A percentile compares a stretch with the other conserved stretches of the same genome.
Evolutionary conservation across 2,113 vertebrate species (phyloP).

Genomic region (Paramormyrops kingsleyae): DNA sequence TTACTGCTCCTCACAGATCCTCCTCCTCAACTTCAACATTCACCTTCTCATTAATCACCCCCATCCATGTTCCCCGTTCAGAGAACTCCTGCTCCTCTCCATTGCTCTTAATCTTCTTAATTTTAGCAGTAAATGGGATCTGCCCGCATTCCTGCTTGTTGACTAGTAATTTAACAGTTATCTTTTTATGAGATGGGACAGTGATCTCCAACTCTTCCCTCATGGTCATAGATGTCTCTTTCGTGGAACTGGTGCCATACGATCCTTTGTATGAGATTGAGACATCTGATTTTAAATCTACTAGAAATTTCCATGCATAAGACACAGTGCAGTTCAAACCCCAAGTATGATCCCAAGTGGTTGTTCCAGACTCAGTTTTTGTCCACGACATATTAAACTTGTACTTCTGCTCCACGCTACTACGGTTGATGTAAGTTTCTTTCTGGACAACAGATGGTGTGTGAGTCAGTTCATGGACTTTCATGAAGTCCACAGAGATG

Average conservation of each 20-base stretch:
- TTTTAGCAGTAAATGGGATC: no score
- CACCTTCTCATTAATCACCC: no score
- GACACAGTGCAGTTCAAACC: background rate
- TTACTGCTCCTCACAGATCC: background rate
- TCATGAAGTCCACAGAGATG: background rate
- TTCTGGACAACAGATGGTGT: no score
- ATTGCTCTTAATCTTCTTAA: no score
- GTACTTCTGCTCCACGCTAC: background rate
- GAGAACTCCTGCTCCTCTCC: no score
- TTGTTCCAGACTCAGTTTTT: background rate
- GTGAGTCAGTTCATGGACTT: background rate
- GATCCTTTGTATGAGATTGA: background rate
- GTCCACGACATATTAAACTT: constrained; percentile 14
- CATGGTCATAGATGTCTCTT: background rate
- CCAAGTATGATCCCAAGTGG: constrained; percentile 9
- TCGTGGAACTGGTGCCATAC: background rate
- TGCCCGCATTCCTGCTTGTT: background rate
- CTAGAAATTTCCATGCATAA: background rate
- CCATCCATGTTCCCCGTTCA: no score
- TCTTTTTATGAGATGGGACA: background rate
- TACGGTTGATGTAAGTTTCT: no score
- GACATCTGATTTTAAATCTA: background rate
- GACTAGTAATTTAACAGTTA: background rate
- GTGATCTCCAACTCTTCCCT: background rate
- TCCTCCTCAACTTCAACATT: no score